Evolutionary conservation across 2,888 invertebrate genomes (phyloP).

Genomic region (Hipparchia sbordonii): DNA sequence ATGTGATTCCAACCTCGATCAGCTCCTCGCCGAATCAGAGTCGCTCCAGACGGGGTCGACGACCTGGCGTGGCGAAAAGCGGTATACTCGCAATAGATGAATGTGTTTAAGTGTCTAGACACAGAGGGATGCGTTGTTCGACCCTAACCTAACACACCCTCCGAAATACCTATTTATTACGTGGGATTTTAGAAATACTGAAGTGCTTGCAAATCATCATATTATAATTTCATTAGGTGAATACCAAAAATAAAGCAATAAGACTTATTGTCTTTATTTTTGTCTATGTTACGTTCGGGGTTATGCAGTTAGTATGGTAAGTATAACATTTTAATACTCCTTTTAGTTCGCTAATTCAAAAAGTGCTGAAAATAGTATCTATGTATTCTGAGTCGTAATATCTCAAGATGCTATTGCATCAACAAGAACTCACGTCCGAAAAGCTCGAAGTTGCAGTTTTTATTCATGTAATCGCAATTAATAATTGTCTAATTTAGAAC

Average conservation of each 20-base stretch:
- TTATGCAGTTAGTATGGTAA: too few relatives aligned
- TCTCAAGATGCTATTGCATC: too few relatives aligned
- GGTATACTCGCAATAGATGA: slow-evolving; percentile 20
- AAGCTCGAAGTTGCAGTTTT: too few relatives aligned
- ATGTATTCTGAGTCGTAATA: too few relatives aligned
- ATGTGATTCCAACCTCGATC: neutral
- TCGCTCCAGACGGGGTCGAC: slow-evolving; percentile 16
- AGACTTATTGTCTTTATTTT: neutral
- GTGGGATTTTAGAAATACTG: neutral
- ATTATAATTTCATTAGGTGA: neutral
- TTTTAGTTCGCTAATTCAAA: too few relatives aligned
- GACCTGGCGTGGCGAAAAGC: slow-evolving; percentile 15
- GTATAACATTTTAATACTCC: too few relatives aligned
- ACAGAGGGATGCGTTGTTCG: slow-evolving; percentile 19
- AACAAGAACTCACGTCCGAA: too few relatives aligned
- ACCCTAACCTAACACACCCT: slow-evolving; percentile 20
- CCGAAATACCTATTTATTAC: slow-evolving; percentile 3
- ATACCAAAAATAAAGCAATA: too few relatives aligned
- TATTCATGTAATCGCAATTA: too few relatives aligned
- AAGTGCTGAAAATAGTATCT: too few relatives aligned
- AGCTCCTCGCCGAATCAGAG: slow-evolving; percentile 1
- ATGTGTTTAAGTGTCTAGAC: slow-evolving; percentile 23
- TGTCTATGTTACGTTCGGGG: neutral
- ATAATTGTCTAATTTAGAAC: too few relatives aligned
- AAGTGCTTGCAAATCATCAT: neutral